Evolutionary conservation across 1,140 invertebrate genomes (phyloP), one percentile per base, ranked within the genome.

Genomic region (Chironomus tepperi): DNA sequence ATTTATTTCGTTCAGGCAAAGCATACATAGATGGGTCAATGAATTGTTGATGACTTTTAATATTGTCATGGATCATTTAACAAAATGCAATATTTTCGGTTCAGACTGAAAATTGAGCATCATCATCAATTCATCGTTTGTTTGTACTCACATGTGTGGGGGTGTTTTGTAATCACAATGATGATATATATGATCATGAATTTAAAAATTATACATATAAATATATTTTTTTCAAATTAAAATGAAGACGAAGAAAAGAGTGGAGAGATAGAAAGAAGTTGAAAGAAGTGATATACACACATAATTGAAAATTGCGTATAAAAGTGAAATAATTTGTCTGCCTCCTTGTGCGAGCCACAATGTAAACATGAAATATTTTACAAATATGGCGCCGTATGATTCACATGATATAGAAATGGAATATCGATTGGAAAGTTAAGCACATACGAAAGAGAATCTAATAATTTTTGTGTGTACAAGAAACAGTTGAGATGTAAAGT

Each of bases 341-440:
- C 47, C 47, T 57, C 47, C 47, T 57, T n/a, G n/a, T 57, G 47
- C n/a, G 47, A 57, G 12, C 2, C n/a, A 57, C 47, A 57, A 57
- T 57, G 47, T 70, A 70, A 70, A 70, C 65, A 70, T 18, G 19
- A 70, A 70, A 70, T 70, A 70, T 70, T 70, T 70, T 21, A 70
- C 65, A 70, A 70, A 70, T 70, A 70, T 70, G 65, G 65, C 65
- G 65, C 65, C 65, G 16, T 21, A 70, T 70, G 65, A 70, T 19
- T 70, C 65, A 70, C 18, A 19, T 19, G 24, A 19, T 19, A 19
- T 70, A 18, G 16, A 19, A 19, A 70, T 70, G 9, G 19, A 18
- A 70, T 70, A 18, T 34, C 24, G 24, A 34, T 34, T 34, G 24
- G 24, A 34, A 34, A 34, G 24, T 34, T 34, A 34, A 34, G 24